These are phyloP conservation scores for Villa cingulata DNA, from an alignment of 2,888 invertebrate species.

Conservation along the genomic window DNA sequence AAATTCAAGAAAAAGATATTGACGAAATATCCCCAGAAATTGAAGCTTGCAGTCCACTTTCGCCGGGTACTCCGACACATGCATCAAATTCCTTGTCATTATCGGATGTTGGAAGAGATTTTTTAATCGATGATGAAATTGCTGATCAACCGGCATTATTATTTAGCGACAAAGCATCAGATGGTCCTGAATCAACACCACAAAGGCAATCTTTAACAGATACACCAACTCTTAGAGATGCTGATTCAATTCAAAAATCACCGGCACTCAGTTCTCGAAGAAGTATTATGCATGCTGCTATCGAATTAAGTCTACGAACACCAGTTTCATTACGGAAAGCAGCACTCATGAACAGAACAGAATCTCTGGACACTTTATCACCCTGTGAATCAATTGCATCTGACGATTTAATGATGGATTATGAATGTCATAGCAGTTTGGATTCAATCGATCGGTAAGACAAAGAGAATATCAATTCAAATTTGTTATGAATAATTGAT, in stretches of 20 bases:
- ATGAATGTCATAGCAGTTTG: constrained; percentile 43
- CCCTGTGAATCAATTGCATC: constrained; percentile 71
- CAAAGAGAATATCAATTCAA: too few species aligned
- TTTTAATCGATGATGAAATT: constrained; percentile 77
- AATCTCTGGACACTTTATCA: constrained; percentile 70
- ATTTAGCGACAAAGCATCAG: constrained; percentile 49
- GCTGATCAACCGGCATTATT: constrained; percentile 77
- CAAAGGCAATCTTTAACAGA: constrained; percentile 38
- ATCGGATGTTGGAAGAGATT: constrained; percentile 64
- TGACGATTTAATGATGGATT: constrained; percentile 80
- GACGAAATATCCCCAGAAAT: constrained; percentile 37
- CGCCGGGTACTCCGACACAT: constrained; percentile 67
- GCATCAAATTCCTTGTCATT: constrained; percentile 64
- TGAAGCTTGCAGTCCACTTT: constrained; percentile 37
- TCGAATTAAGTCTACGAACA: constrained; percentile 32
- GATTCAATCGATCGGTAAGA: constrained; percentile 33
- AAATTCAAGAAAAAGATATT: constrained; percentile 35
- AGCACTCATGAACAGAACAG: constrained; percentile 44
- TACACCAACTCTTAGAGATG: constrained; percentile 34
- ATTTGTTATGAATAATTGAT: too few species aligned
- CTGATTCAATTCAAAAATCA: constrained; percentile 29
- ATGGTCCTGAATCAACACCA: constrained; percentile 28
- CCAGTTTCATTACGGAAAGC: constrained; percentile 30
- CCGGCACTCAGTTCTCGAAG: constrained; percentile 27
- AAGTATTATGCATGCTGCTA: constrained; percentile 33